These are phyloP conservation scores for Piezodorus guildinii DNA, from an alignment of 1,140 invertebrate genomes.

Conservation along the genomic window DNA sequence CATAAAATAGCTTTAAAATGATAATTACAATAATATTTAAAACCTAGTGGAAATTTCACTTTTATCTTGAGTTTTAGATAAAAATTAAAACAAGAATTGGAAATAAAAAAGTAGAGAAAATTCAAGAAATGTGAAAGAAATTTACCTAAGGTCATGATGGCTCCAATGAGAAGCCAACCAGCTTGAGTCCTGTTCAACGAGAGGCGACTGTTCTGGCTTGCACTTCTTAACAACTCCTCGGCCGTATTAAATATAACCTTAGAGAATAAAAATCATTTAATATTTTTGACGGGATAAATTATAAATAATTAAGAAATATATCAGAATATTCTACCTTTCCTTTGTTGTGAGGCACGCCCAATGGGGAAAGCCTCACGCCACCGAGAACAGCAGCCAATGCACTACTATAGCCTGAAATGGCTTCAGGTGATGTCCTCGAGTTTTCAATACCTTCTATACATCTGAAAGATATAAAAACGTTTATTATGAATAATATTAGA, in stretches of 20 bases:
- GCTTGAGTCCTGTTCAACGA: constrained; percentile 90
- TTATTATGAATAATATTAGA: not conserved
- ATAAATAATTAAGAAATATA: not conserved
- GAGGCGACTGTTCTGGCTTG: constrained; percentile 91
- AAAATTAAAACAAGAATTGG: no score
- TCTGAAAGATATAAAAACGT: constrained; percentile 27
- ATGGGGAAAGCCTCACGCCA: constrained; percentile 75
- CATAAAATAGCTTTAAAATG: not conserved
- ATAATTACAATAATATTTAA: not conserved
- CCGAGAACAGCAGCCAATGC: constrained; percentile 88
- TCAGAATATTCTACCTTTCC: constrained; percentile 57
- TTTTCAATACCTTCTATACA: constrained; percentile 78
- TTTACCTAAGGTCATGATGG: constrained; percentile 88
- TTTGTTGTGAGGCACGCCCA: constrained; percentile 92
- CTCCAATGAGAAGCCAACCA: constrained; percentile 93
- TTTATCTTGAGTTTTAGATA: no score
- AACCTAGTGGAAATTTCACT: no score
- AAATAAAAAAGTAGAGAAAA: not conserved
- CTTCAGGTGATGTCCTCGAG: constrained; percentile 82
- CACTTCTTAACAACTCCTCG: constrained; percentile 90
- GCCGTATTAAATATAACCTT: constrained; percentile 89
- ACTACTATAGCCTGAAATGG: constrained; percentile 85
- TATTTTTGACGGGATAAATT: not conserved
- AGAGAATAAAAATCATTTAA: constrained; percentile 24
- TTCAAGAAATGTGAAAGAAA: not conserved